These are phyloP conservation scores for Dinothrombium tinctorium DNA, from an alignment of 1,140 invertebrate genomes.

Conservation along the genomic window DNA sequence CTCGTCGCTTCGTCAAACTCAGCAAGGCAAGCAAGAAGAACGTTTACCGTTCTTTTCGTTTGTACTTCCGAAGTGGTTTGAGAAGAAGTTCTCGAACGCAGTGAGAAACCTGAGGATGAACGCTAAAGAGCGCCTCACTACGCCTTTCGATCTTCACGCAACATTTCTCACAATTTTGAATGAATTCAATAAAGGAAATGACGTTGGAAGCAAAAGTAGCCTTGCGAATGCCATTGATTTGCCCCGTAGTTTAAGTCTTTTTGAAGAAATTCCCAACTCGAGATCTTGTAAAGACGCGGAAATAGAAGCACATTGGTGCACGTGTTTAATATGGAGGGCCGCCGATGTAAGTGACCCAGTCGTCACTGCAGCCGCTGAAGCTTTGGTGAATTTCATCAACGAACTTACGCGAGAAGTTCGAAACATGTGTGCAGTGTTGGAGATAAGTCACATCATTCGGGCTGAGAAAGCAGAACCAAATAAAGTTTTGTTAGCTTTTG, in stretches of 20 bases:
- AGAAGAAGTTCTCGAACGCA: constrained; percentile 31
- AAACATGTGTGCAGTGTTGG: constrained; percentile 33
- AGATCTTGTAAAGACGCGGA: constrained; percentile 58
- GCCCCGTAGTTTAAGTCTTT: constrained; percentile 38
- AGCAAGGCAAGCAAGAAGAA: constrained; percentile 73
- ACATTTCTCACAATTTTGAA: constrained; percentile 38
- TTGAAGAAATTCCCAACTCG: constrained; percentile 27
- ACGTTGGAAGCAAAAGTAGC: constrained; percentile 19
- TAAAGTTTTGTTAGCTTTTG: constrained; percentile 40
- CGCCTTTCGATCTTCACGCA: constrained; percentile 55
- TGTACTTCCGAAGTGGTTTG: constrained; percentile 40
- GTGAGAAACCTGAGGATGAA: constrained; percentile 39
- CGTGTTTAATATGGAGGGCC: constrained; percentile 51
- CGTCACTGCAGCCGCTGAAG: constrained; percentile 25
- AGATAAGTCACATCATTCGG: constrained; percentile 35
- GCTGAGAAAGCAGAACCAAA: constrained; percentile 36
- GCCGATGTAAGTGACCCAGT: constrained; percentile 22
- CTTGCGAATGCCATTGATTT: constrained; percentile 14
- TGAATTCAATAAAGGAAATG: constrained; percentile 24
- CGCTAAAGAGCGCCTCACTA: constrained; percentile 33
- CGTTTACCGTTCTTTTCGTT: constrained; percentile 60
- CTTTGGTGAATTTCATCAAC: constrained; percentile 37
- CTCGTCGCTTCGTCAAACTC: constrained; percentile 41
- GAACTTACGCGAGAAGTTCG: constrained; percentile 30
- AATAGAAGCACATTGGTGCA: constrained; percentile 83